Conservation (phyloP, 2,797 vertebrate genomes). For the Labeo calbasu region DNA sequence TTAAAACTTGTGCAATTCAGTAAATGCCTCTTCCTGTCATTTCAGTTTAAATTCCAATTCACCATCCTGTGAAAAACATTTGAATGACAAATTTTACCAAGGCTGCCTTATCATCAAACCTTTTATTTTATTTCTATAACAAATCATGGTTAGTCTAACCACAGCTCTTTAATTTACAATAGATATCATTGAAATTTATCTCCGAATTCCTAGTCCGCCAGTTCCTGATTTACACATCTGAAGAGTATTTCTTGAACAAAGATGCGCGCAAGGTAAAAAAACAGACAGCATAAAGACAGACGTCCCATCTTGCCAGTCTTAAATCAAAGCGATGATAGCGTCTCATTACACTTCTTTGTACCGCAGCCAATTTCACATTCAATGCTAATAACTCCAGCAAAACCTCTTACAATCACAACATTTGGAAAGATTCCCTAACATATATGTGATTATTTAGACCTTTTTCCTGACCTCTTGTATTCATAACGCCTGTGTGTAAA, state of each 20-base stretch:
- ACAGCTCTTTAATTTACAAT: neutral
- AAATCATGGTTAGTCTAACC: neutral
- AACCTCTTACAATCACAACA: neutral
- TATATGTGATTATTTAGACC: neutral
- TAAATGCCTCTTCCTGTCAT: neutral
- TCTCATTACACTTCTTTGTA: neutral
- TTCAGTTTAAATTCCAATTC: neutral
- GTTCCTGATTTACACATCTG: neutral
- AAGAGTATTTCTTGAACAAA: neutral
- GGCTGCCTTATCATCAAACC: neutral
- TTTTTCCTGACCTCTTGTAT: neutral
- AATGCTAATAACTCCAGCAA: neutral
- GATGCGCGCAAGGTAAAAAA: neutral
- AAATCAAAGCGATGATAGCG: neutral
- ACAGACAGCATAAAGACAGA: neutral
- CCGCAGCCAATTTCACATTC: neutral
- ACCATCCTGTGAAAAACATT: neutral
- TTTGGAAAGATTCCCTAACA: neutral
- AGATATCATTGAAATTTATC: neutral
- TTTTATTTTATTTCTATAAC: neutral
- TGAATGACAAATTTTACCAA: neutral
- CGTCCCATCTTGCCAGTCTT: neutral
- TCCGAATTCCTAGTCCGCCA: neutral
- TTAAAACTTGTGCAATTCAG: neutral
- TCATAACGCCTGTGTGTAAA: neutral